These are phyloP conservation scores for Sebastes nivosus DNA, from an alignment of 2,797 vertebrate species.

Conservation along the genomic window DNA sequence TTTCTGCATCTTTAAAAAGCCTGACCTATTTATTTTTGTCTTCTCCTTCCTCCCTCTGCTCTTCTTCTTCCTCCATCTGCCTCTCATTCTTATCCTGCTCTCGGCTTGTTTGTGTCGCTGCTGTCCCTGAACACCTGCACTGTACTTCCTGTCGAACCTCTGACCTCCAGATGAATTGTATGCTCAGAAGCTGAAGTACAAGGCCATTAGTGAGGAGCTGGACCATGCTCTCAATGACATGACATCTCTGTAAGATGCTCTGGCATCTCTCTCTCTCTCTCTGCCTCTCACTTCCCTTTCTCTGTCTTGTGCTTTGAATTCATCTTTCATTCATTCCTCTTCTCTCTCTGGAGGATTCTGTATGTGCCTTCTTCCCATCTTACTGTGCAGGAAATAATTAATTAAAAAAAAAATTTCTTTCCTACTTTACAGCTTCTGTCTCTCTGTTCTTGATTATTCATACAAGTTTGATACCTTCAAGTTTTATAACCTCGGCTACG, in stretches of 20 bases:
- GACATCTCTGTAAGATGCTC: conserved; percentile 89
- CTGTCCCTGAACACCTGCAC: conserved; percentile 71
- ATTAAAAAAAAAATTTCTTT: conserved; percentile 63
- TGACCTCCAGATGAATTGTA: conserved; percentile 89
- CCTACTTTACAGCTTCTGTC: conserved; percentile 55
- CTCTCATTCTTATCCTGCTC: conserved; percentile 54
- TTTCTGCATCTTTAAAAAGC: conserved; percentile 58
- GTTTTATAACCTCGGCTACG: not conserved
- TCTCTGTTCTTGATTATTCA: conserved; percentile 33
- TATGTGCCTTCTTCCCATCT: conserved; percentile 76
- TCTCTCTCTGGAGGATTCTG: conserved; percentile 51
- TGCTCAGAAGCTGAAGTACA: conserved; percentile 97
- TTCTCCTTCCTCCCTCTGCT: conserved; percentile 70
- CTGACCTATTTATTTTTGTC: conserved; percentile 63
- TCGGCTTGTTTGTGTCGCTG: conserved; percentile 59
- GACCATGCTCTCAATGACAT: conserved; percentile 94
- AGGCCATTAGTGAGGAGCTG: conserved; percentile 94
- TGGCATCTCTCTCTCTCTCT: conserved; percentile 13
- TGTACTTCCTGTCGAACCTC: conserved; percentile 66
- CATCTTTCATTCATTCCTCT: not conserved
- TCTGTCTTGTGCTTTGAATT: conserved; percentile 43
- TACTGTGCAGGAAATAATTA: conserved; percentile 26
- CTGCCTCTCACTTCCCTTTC: conserved; percentile 29
- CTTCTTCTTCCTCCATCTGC: conserved; percentile 45
- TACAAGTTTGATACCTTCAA: not conserved